phyloP scores from a whole-genome alignment of 1,140 invertebrate species.

The Drosophila azteca region DNA sequence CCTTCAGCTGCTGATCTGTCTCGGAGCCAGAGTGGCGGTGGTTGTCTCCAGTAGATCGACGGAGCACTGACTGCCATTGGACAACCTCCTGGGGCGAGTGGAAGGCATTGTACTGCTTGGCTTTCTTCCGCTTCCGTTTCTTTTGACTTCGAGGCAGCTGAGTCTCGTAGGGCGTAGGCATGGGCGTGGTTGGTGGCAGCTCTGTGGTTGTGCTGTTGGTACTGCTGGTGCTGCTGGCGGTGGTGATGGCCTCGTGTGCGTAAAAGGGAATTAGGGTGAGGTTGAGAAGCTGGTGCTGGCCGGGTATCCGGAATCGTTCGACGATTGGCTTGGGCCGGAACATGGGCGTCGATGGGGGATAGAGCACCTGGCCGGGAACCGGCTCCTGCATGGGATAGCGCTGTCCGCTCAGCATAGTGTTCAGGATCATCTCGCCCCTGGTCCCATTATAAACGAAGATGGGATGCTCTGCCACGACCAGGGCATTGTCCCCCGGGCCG shows the following conservation, averaged over 20 bases:
- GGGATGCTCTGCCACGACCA: slow-evolving; percentile 32
- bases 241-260: slow-evolving; percentile 71
- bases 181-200: slow-evolving; percentile 12
- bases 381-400: slow-evolving; percentile 80
- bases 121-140: slow-evolving; percentile 56
- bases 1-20: not conserved
- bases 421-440: slow-evolving; percentile 62
- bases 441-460: slow-evolving; percentile 74
- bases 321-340: slow-evolving; percentile 77
- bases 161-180: slow-evolving; percentile 40
- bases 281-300: slow-evolving; percentile 49
- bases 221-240: not conserved
- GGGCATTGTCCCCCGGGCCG: slow-evolving; percentile 56
- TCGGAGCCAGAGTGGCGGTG: slow-evolving; percentile 22
- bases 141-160: slow-evolving; percentile 41
- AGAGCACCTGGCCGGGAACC: slow-evolving; percentile 70
- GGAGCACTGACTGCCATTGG: slow-evolving; percentile 54
- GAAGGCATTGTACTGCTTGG: slow-evolving; percentile 69
- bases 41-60: slow-evolving; percentile 34
- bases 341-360: slow-evolving; percentile 71
- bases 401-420: slow-evolving; percentile 69
- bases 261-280: slow-evolving; percentile 77
- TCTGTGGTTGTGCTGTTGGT: not conserved
- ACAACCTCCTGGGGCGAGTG: slow-evolving; percentile 71
- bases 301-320: slow-evolving; percentile 63